phyloP scores from a whole-genome alignment of 2,888 invertebrate species.

The Apodemia mormo region DNA sequence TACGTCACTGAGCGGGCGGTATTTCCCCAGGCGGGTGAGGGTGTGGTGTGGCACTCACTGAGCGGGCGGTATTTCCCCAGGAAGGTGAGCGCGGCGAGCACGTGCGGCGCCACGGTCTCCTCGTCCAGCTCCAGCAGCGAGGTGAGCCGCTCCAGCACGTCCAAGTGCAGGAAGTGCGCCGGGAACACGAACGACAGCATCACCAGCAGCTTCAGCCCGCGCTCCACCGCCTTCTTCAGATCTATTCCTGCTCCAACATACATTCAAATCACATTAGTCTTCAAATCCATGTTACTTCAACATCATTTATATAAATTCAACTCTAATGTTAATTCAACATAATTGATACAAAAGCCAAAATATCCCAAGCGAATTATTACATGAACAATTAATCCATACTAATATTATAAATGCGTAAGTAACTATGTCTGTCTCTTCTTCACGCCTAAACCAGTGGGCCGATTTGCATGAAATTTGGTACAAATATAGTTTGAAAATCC shows the following conservation, averaged over 20 bases:
- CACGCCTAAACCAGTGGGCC: no score
- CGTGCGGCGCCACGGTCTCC: slow-evolving; percentile 89
- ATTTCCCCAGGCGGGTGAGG: neutral
- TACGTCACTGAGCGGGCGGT: no score
- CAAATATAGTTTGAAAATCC: no score
- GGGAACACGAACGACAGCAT: slow-evolving; percentile 96
- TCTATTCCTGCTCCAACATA: slow-evolving; percentile 84
- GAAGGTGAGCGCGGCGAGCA: slow-evolving; percentile 92
- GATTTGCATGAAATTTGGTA: no score
- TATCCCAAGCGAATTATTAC: no score
- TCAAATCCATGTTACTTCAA: no score
- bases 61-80: slow-evolving; percentile 93
- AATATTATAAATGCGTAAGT: no score
- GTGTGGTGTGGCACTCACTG: slow-evolving; percentile 72
- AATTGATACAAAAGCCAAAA: no score
- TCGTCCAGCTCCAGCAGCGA: slow-evolving; percentile 91
- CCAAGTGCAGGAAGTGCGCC: slow-evolving; percentile 93
- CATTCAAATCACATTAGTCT: neutral
- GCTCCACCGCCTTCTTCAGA: slow-evolving; percentile 91
- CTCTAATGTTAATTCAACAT: no score
- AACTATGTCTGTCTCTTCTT: no score
- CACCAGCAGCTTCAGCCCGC: slow-evolving; percentile 93
- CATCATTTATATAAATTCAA: no score
- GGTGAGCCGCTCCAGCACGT: slow-evolving; percentile 89
- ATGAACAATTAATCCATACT: no score